phyloP scores from a whole-genome alignment of 2,797 vertebrate genomes.

The Macrochelys suwanniensis region DNA sequence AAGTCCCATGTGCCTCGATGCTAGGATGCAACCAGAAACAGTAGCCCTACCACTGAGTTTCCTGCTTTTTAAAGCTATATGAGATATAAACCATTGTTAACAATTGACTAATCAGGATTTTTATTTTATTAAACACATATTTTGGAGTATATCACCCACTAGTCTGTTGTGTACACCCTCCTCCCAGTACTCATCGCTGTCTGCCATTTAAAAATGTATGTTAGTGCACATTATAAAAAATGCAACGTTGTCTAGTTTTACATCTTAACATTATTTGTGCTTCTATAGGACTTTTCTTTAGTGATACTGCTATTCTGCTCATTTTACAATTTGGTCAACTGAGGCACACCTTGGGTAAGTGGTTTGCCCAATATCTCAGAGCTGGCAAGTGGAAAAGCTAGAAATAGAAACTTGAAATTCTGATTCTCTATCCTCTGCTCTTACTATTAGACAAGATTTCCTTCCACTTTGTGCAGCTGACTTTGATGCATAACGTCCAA shows the following conservation, averaged over 20 bases:
- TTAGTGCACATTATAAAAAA: not conserved
- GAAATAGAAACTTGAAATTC: conserved; percentile 31
- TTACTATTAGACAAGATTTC: conserved; percentile 41
- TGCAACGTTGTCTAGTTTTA: not conserved
- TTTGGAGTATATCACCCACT: fast-evolving
- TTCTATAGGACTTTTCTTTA: not conserved
- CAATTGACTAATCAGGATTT: not conserved
- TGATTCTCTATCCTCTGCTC: conserved; percentile 36
- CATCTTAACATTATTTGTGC: not conserved
- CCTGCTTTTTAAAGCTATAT: not conserved
- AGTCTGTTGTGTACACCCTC: fast-evolving
- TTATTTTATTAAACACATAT: not conserved
- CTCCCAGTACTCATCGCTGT: fast-evolving
- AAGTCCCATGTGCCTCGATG: not conserved
- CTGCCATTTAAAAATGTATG: not conserved
- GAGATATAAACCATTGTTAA: not conserved
- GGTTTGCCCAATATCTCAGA: not conserved
- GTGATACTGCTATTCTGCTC: conserved; percentile 12
- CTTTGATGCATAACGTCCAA: not conserved
- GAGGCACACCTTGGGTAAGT: fast-evolving
- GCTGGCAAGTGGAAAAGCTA: conserved; percentile 32
- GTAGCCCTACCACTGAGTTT: not conserved
- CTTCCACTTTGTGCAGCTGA: conserved; percentile 18
- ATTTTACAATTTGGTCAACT: conserved; percentile 1
- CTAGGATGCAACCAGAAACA: not conserved